These are phyloP conservation scores for Strigamia transsilvanica DNA, from an alignment of 2,888 invertebrate species.

Conservation along the genomic window DNA sequence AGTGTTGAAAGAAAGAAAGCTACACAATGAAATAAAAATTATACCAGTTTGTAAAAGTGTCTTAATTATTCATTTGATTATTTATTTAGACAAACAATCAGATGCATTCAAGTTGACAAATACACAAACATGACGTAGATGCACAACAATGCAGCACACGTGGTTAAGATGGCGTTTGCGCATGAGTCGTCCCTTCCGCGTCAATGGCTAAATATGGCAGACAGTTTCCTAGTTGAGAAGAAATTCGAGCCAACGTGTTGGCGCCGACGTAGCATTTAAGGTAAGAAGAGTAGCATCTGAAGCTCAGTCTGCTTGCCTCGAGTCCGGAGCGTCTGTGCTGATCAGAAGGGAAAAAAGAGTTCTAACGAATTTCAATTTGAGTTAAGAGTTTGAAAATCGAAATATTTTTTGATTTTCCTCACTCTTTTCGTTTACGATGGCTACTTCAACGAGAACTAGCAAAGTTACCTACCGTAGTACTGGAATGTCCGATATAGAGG, in stretches of 20 bases:
- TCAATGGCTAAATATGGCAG: constrained; percentile 52
- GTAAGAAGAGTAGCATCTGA: constrained; percentile 51
- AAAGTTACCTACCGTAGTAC: constrained; percentile 86
- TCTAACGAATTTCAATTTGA: not conserved
- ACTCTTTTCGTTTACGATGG: constrained; percentile 58
- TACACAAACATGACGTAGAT: constrained; percentile 7
- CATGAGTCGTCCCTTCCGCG: constrained; percentile 10
- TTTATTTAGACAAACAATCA: no score
- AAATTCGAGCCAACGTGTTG: constrained; percentile 38
- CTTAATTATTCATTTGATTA: no score
- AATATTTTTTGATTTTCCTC: not conserved
- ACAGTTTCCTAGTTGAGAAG: constrained; percentile 32
- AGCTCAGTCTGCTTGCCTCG: constrained; percentile 54
- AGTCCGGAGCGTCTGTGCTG: constrained; percentile 34
- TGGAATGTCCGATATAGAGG: constrained; percentile 88
- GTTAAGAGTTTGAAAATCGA: not conserved
- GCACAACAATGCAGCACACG: not conserved
- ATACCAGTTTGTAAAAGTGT: no score
- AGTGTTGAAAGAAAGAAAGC: no score
- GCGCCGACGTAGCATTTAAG: constrained; percentile 52
- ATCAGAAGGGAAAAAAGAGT: not conserved
- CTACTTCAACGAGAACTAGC: constrained; percentile 73
- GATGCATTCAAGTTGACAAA: not conserved
- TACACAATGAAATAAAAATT: no score
- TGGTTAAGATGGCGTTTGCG: constrained; percentile 9